Percentiles rank a stretch among this genome's conserved stretches.
Evolutionary conservation across 1,140 invertebrate genomes (phyloP).

Genomic region (Drosophila azteca): DNA sequence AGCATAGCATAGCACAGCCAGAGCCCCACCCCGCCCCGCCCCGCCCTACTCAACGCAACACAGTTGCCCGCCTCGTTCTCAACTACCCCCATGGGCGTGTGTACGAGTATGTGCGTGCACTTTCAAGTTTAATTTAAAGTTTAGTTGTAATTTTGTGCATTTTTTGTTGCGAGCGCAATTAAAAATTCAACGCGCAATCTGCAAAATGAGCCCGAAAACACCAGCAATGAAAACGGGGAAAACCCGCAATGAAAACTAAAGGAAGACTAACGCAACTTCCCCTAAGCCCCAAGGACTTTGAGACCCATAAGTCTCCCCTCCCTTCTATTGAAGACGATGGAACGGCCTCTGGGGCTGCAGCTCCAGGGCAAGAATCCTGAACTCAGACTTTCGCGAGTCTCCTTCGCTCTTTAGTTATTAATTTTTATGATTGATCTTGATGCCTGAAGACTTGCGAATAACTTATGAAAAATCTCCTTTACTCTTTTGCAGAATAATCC

Average conservation of each 20-base stretch:
- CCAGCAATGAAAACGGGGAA: neutral
- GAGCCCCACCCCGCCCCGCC: conserved; percentile 3
- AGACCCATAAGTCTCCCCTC: too few relatives aligned
- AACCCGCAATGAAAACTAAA: neutral
- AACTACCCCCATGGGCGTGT: conserved; percentile 8
- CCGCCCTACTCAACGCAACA: neutral
- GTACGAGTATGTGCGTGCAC: conserved; percentile 32
- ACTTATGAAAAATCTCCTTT: conserved; percentile 18
- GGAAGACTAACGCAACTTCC: too few relatives aligned
- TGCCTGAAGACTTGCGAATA: conserved; percentile 10
- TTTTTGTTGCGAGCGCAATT: conserved; percentile 65
- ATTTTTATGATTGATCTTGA: conserved; percentile 35
- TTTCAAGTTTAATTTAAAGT: conserved; percentile 70
- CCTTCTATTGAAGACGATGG: too few relatives aligned
- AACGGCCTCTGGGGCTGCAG: too few relatives aligned
- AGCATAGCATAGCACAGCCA: conserved; percentile 16
- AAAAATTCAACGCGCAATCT: conserved; percentile 74
- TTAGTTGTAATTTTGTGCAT: conserved; percentile 64
- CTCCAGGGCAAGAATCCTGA: neutral
- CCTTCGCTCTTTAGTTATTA: conserved; percentile 25
- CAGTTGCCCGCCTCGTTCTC: neutral
- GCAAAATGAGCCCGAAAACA: conserved; percentile 44
- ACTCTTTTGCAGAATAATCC: conserved; percentile 19
- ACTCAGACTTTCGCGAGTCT: conserved; percentile 6
- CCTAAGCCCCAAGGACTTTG: too few relatives aligned